Base-by-base conservation (phyloP, 2,113 vertebrate species). In the Strigops habroptila region DNA sequence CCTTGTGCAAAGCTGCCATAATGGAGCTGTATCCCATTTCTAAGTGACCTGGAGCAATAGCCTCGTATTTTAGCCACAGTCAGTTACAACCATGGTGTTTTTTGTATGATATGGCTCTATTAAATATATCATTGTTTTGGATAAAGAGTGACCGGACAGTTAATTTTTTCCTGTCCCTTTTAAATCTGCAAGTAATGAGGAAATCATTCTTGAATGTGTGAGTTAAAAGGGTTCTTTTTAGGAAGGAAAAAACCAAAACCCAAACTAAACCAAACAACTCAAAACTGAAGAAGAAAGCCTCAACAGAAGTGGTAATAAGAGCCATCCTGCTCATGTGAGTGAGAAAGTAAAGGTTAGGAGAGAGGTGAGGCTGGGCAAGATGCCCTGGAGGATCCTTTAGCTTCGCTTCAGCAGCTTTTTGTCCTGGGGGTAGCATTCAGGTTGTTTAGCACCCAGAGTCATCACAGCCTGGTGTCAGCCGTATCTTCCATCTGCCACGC, bases 381-480 rank as follows among this genome's bases (percentile, higher is more conserved):
- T 31, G 59, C 9, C 9, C 25, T 1, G 3, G 25, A 31, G 30
- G 30, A 25, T 43, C 27, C 37, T 18, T 18, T 27, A 44, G 44
- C 6, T 27, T 51, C 37, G 62, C 4, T 41, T 62, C 7, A 8
- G 35, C 43, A 59, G 60, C 48, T 49, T 84, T 53, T 73, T 31
- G 25, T 77, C 44, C 27, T 27, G 25, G 21, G 43, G 15, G 16
- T 13, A 7, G 35, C 2, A 10, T 35, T 69, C 10, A 14, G 73
- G 18, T 87, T 18, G 21, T 35, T 57, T 24, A 39, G 19, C 1
- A 2, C 15, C 21, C 14, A 4, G 7, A 12, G 13, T 12, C n/a
- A 17, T 24, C 4, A 2, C 3, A 3, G 16, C 30, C 24, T 2
- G 3, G 1, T 11, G 22, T n/a, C 21, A 18, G 12, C 37, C 1